A percentile compares a stretch with the other conserved stretches of the same genome.
Conservation (phyloP, 1,140 invertebrate genomes). For the Agraylea sexmaculata region DNA sequence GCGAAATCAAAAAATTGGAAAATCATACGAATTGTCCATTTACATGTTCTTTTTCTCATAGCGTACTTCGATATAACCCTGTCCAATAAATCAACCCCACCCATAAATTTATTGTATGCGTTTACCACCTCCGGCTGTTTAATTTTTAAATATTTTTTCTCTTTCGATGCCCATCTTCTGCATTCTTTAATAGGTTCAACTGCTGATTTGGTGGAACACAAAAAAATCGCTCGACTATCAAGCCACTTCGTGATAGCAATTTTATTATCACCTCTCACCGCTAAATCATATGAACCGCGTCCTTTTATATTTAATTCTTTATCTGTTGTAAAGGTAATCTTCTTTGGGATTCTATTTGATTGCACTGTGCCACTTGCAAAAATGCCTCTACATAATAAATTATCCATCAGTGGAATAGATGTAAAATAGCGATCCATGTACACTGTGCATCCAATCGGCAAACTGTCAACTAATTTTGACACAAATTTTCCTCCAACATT, state of each 20-base stretch:
- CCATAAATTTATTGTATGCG: constrained; percentile 6
- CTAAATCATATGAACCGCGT: no score
- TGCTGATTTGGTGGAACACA: no score
- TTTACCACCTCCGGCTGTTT: no score
- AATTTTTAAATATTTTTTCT: no score
- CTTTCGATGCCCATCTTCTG: no score
- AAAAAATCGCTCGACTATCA: no score
- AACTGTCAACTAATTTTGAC: constrained; percentile 15
- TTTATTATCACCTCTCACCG: no score
- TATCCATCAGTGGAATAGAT: constrained; percentile 15
- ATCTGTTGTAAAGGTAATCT: no score
- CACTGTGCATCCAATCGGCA: constrained; percentile 5
- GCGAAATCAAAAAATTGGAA: constrained; percentile 17
- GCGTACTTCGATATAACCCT: constrained; percentile 8
- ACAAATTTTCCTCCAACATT: constrained; percentile 6
- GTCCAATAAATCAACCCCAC: constrained; percentile 10
- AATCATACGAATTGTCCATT: constrained; percentile 11
- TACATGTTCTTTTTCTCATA: constrained; percentile 5
- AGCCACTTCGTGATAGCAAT: no score
- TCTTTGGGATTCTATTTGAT: constrained; percentile 10
- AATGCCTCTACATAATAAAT: constrained; percentile 7
- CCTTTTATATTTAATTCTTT: no score
- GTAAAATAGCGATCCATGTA: constrained; percentile 16
- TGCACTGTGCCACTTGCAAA: constrained; percentile 14
- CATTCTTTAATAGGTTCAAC: no score